A percentile compares a stretch with the other conserved stretches of the same genome.
phyloP scores from a whole-genome alignment of 2,797 vertebrate genomes.

The Thamnophis elegans region DNA sequence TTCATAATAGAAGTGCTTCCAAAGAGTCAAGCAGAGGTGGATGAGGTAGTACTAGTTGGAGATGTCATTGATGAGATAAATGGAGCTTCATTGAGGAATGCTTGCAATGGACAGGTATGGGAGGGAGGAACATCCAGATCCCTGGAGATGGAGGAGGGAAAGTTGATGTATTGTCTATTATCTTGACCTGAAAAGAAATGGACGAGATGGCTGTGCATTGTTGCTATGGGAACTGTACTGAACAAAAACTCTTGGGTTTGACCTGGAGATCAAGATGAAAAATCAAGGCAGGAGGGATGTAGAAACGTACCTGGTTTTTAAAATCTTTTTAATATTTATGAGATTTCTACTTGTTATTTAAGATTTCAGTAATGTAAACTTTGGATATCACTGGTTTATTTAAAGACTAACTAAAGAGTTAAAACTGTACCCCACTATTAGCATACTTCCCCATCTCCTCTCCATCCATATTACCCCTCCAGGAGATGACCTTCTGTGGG shows the following conservation, averaged over 20 bases:
- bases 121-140: not conserved
- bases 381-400: not conserved
- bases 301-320: not conserved
- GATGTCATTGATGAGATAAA: constrained; percentile 85
- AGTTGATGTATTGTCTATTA: not conserved
- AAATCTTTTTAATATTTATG: not conserved
- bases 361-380: not conserved
- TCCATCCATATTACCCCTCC: not conserved
- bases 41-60: constrained; percentile 73
- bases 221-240: constrained; percentile 9
- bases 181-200: not conserved
- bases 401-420: not conserved
- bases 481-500: not conserved
- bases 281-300: not conserved
- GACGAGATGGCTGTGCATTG: not conserved
- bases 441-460: not conserved
- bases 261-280: not conserved
- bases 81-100: constrained; percentile 77
- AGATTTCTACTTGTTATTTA: not conserved
- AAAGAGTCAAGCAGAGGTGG: constrained; percentile 75
- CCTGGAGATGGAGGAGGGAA: not conserved
- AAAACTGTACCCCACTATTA: not conserved
- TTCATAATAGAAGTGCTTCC: constrained; percentile 76
- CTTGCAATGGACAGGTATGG: constrained; percentile 74
- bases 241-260: constrained; percentile 11